phyloP scores from a whole-genome alignment of 2,888 invertebrate species.

The Siphlonurus alternatus region DNA sequence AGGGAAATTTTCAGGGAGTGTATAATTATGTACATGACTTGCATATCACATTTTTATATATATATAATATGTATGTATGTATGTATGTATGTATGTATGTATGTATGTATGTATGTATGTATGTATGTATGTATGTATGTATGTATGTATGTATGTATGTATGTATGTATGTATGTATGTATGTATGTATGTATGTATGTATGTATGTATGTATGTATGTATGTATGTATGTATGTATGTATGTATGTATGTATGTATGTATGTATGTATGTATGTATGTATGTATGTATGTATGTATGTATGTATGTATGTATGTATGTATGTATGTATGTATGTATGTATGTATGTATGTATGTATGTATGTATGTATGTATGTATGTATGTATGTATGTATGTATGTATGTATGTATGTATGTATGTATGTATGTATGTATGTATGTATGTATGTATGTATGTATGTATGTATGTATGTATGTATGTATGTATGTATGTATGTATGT shows the following conservation, averaged over 20 bases:
- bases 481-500: background rate
- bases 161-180: background rate
- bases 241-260: background rate
- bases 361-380: background rate
- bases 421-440: background rate
- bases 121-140: background rate
- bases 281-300: background rate
- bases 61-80: background rate
- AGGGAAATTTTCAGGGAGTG: no score
- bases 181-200: background rate
- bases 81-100: background rate
- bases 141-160: background rate
- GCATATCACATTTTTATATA: no score
- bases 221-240: background rate
- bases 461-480: background rate
- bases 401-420: background rate
- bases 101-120: background rate
- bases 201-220: background rate
- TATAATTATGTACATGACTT: no score
- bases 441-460: background rate
- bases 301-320: background rate
- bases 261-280: background rate
- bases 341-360: background rate
- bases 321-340: background rate
- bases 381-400: background rate